phyloP scores from a whole-genome alignment of 2,797 vertebrate species.

The Lepilemur septentrionalis region DNA sequence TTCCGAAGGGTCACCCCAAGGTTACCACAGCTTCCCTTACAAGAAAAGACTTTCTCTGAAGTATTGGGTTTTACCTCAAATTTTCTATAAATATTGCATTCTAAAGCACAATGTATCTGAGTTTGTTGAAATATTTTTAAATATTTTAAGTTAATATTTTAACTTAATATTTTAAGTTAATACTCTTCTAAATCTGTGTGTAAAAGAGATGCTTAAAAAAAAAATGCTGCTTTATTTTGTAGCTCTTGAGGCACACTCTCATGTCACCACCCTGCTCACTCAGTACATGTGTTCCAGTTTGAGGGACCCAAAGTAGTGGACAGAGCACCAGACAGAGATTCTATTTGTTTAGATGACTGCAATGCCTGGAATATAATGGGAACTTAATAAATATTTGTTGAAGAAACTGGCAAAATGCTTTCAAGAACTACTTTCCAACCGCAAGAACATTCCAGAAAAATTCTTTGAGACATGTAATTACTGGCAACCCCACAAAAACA shows the following conservation, averaged over 20 bases:
- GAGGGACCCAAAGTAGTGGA: background rate
- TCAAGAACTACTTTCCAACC: constrained; percentile 34
- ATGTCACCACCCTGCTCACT: background rate
- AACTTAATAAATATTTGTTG: background rate
- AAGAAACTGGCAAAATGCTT: constrained; percentile 29
- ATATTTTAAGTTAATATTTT: constrained; percentile 23
- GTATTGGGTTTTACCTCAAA: background rate
- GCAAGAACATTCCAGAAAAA: constrained; percentile 28
- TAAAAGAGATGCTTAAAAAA: constrained; percentile 18
- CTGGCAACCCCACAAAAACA: background rate
- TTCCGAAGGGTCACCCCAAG: background rate
- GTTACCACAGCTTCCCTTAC: background rate
- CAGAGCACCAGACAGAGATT: background rate
- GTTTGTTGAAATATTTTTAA: constrained; percentile 13
- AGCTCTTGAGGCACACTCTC: background rate
- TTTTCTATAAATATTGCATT: constrained; percentile 13
- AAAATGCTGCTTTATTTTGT: background rate
- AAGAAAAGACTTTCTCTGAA: background rate
- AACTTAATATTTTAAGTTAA: too few species aligned
- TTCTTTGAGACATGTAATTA: background rate
- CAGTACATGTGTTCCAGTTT: background rate
- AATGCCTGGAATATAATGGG: background rate
- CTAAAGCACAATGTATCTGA: constrained; percentile 1
- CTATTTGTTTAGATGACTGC: background rate
- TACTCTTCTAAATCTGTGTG: background rate